These are phyloP conservation scores for Sciaenops ocellatus DNA, from an alignment of 2,797 vertebrate genomes.

Conservation along the genomic window DNA sequence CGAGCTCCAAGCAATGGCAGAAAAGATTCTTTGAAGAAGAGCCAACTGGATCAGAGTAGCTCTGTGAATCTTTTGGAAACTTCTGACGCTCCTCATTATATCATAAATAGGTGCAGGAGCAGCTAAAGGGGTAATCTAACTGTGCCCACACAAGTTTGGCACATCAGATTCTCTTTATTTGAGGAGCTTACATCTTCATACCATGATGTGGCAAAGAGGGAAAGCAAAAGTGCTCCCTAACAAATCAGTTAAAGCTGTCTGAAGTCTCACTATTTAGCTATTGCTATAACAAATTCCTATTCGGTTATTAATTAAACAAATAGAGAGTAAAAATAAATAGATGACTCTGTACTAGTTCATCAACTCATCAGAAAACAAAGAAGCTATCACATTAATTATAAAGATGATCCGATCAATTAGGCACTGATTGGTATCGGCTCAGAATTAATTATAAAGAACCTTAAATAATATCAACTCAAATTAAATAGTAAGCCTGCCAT, in stretches of 20 bases:
- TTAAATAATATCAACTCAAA: background rate
- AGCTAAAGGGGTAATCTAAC: constrained; percentile 21
- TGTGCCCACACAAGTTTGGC: constrained; percentile 28
- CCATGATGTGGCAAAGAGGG: background rate
- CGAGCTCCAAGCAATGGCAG: constrained; percentile 14
- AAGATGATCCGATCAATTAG: background rate
- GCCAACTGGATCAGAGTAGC: constrained; percentile 35
- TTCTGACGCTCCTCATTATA: constrained; percentile 44
- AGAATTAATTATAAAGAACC: background rate
- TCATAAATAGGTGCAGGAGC: constrained; percentile 33
- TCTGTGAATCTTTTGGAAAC: constrained; percentile 43
- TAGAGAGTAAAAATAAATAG: background rate
- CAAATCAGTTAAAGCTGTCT: background rate
- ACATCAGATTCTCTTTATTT: constrained; percentile 16
- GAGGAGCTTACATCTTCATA: background rate
- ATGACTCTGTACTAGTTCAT: background rate
- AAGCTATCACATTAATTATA: background rate
- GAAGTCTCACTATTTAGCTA: background rate
- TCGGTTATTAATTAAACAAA: background rate
- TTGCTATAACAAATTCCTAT: background rate
- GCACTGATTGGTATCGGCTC: background rate
- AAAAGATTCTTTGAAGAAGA: constrained; percentile 28
- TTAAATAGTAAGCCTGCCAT: background rate
- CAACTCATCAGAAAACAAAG: too few species aligned
- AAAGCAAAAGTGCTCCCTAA: background rate